Conservation (phyloP, 1,140 invertebrate species). For the Tyrophagus putrescentiae region DNA sequence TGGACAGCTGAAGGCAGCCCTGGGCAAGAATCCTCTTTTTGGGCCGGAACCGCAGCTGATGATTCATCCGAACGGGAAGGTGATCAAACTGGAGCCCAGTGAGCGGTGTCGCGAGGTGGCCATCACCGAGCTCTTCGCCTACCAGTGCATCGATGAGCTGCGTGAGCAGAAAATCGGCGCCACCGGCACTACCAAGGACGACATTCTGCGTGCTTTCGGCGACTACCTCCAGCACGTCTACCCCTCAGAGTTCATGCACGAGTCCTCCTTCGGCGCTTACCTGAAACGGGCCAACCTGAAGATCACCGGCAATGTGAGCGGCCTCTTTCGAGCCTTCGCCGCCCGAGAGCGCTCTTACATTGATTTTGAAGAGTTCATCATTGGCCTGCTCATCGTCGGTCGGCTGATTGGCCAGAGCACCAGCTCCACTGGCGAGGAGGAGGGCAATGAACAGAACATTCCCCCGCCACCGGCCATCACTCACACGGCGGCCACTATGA, state of each 20-base stretch:
- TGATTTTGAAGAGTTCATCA: constrained; percentile 36
- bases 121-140: background rate
- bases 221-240: constrained; percentile 18
- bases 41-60: constrained; percentile 19
- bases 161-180: background rate
- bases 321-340: constrained; percentile 15
- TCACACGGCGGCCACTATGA: too few relatives aligned
- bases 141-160: background rate
- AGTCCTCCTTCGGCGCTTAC: constrained; percentile 4
- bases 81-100: background rate
- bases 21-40: constrained; percentile 9
- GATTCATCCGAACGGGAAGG: background rate
- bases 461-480: too few relatives aligned
- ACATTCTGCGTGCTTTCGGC: constrained; percentile 11
- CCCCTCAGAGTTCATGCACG: constrained; percentile 20
- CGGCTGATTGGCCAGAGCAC: too few relatives aligned
- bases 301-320: background rate
- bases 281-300: background rate
- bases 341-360: too few relatives aligned
- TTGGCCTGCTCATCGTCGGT: constrained; percentile 41
- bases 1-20: background rate
- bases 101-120: background rate
- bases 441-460: too few relatives aligned
- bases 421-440: too few relatives aligned
- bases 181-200: background rate